Base-by-base conservation (phyloP, 2,113 vertebrate species). In the Rhipidura dahli region DNA sequence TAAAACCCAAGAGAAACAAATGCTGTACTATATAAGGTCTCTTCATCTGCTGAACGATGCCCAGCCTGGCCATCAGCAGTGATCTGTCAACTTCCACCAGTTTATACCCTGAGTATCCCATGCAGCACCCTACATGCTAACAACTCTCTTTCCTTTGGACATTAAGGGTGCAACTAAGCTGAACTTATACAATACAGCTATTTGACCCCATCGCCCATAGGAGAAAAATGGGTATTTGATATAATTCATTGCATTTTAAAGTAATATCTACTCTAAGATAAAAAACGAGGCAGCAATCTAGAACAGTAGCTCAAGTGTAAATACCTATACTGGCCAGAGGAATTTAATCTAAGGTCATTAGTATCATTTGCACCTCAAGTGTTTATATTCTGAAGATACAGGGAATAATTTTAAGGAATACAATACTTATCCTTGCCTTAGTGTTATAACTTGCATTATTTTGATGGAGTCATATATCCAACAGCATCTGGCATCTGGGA, bases 21-120 rank as follows among this genome's bases (percentile, higher is more conserved):
- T 31, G 13, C 15, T 66, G 27, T 27, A 21, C 51, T 30, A 26
- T n/a, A 20, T 21, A 50, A 42, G 11, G 26, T 40, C 27, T 83
- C 35, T 44, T 11, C 30, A 33, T 21, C 3, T 37, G n/a, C 33
- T 37, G 27, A 61, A 3, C 0, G 1, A 51, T 61, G 33, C 14
- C 11, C 56, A 61, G 47, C 18, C 33, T 10, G 19, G 27, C 39
- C 5, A 4, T 11, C 30, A 76, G 16, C 2, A 15, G 16, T 28
- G 13, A 50, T 26, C 15, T 27, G 15, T 40, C 50, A 47, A 47
- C 23, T 47, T 49, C 19, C 10, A 30, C 19, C 12, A 19, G 15
- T 49, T n/a, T n/a, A 12, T 40, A 40, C 40, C 30, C 59, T 47
- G 15, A 39, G 28, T 20, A 10, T 42, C 6, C 35, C 27, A 3